Base-by-base conservation (phyloP, 1,140 invertebrate species). In the Frieseomelitta varia region DNA sequence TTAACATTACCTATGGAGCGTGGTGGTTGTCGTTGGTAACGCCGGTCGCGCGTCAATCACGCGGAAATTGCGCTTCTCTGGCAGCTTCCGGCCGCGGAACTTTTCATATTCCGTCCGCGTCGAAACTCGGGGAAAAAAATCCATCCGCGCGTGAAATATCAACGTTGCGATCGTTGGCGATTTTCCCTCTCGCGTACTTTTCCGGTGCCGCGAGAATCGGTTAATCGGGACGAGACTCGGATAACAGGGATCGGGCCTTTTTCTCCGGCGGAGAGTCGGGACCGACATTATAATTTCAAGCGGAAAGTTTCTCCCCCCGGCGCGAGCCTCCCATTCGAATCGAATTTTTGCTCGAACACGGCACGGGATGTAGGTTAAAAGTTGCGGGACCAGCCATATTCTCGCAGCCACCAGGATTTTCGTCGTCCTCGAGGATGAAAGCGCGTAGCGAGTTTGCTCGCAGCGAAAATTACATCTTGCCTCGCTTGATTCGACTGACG, bases 1-100 rank as follows among this genome's bases (percentile, higher is more conserved):
- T 82, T 82, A 82, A 63, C 73, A 77, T 82, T 82, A 82, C 80
- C 61, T 8, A 65, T n/a, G 19, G 19, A 24, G 24, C 30, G 24
- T 39, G 27, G 51, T 39, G 19, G 11, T 11, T 56, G 71, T 55
- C 61, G 69, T 34, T 65, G n/a, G 61, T 51, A 65, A 76, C 73
- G 55, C 27, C 34, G 14, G 15, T 39, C 24, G 30, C 47, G 73
- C 53, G 58, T 82, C 80, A 76, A 55, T 82, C 80, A 82, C 53
- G 27, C 39, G 34, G 39, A 51, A 73, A 73, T 73, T 47, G 17
- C 39, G 39, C 39, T 47, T 63, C 55, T 17, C n/a, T 34, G 63
- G 30, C 3, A 39, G n/a, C 55, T 47, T 61, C 68, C 34, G 30
- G 24, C 1, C 77, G 27, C 17, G 14, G n/a, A 61, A 81, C 61